Evolutionary conservation across 2,797 vertebrate genomes (phyloP), one percentile per base, ranked within the genome.

Genomic region (Tarsius wallacei): DNA sequence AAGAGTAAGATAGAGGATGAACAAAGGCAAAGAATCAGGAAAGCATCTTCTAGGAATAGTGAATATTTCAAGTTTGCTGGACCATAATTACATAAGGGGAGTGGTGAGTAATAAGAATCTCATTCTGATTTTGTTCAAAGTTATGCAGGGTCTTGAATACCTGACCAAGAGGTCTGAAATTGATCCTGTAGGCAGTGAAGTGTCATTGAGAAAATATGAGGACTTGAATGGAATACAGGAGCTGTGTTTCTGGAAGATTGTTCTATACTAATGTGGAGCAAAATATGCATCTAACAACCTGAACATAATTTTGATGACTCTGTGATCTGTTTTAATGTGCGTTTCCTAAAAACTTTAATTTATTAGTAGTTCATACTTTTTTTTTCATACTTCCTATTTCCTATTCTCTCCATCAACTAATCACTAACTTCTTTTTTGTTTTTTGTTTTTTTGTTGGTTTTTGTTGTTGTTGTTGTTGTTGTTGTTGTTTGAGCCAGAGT

Each of bases 21-120:
- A 68, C 6, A 61, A 68, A 87, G 17, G 31, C 82, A 47, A 2
- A 33, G 26, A 42, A 28, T 80, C 12, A 31, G 59, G 59, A 88
- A 83, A 88, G 7, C 22, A 19, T 92, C 84, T 90, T 85, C 92
- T 53, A 91, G 86, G 70, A 97, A 83, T 55, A 53, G 68, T 68
- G 78, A 71, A 4, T 55, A 82, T 28, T 95, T 96, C 49, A 26
- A 24, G 31, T 76, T 86, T 33, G 2, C 26, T 91, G 85, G 33
- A 70, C 53, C 42, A 68, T 85, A 88, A n/a, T 68, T 59, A 51
- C 33, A 84, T 12, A 24, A 57, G 53, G 28, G 51, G 42, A 80
- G 49, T 51, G 21, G 53, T 4, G 14, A 81, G 26, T 96, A 84
- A 68, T 82, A 85, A 57, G 13, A 87, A 82, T 84, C 93, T 71